These are phyloP conservation scores for Anthoscopus minutus DNA, from an alignment of 2,113 vertebrate genomes.

Conservation along the genomic window DNA sequence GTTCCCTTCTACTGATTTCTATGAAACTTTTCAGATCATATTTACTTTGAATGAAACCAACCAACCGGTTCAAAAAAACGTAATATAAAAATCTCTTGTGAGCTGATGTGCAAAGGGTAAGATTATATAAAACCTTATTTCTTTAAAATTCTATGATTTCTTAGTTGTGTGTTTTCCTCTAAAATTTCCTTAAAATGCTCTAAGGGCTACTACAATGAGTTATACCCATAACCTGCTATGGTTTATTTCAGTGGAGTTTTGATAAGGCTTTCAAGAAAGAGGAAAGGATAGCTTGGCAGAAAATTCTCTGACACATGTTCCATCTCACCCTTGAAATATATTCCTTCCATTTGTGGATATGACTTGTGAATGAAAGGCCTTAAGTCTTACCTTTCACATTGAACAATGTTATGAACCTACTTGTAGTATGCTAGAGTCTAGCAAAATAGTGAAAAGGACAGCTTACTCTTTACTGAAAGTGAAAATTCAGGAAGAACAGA, in stretches of 20 bases:
- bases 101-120: neutral
- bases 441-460: neutral
- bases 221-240: neutral
- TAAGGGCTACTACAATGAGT: neutral
- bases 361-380: neutral
- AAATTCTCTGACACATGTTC: neutral
- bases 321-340: neutral
- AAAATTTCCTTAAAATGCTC: neutral
- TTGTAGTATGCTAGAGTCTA: neutral
- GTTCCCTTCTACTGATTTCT: neutral
- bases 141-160: neutral
- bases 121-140: neutral
- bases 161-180: neutral
- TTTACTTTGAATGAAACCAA: neutral
- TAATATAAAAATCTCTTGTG: neutral
- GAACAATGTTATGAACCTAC: neutral
- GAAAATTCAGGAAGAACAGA: neutral
- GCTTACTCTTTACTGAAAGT: neutral
- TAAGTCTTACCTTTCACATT: neutral
- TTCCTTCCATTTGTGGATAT: neutral
- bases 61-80: neutral
- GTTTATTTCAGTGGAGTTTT: neutral
- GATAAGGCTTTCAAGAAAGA: neutral
- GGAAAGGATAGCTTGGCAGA: neutral
- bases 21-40: neutral